phyloP scores from a whole-genome alignment of 1,140 invertebrate genomes.

The Diploscapter pachys region DNA sequence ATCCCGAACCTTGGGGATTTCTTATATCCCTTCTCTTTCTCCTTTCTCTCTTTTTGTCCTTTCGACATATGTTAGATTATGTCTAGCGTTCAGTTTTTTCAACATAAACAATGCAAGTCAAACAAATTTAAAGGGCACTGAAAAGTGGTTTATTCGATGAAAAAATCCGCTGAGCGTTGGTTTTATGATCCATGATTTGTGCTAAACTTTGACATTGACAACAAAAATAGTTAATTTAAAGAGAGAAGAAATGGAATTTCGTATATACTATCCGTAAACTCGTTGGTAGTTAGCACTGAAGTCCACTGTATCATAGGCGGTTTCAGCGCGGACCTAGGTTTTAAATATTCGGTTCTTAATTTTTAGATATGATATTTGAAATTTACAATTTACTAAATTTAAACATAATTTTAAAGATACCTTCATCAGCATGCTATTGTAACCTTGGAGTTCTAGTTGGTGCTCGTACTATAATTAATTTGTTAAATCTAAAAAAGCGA shows the following conservation, averaged over 20 bases:
- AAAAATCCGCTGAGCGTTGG: no score
- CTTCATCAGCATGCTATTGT: slow-evolving; percentile 52
- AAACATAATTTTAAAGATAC: not conserved
- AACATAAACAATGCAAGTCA: no score
- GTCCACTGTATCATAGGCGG: slow-evolving; percentile 49
- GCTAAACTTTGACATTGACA: no score
- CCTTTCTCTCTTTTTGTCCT: no score
- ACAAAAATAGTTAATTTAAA: not conserved
- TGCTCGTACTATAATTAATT: slow-evolving; percentile 49
- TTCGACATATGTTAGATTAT: no score
- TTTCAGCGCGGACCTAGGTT: slow-evolving; percentile 46
- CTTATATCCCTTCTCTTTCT: no score
- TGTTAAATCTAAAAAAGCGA: slow-evolving; percentile 18
- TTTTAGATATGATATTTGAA: not conserved
- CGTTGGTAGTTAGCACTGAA: slow-evolving; percentile 53
- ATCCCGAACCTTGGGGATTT: no score
- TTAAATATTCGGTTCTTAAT: not conserved
- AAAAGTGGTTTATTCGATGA: no score
- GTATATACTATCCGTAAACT: slow-evolving; percentile 27
- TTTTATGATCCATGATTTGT: no score
- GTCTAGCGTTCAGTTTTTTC: no score
- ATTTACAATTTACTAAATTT: not conserved
- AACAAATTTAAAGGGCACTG: no score
- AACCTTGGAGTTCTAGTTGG: slow-evolving; percentile 52
- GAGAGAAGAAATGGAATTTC: not conserved